Percentiles rank a stretch among this genome's conserved stretches.
Conservation (phyloP, 2,797 vertebrate species). For the Arrhamphus sclerolepis region DNA sequence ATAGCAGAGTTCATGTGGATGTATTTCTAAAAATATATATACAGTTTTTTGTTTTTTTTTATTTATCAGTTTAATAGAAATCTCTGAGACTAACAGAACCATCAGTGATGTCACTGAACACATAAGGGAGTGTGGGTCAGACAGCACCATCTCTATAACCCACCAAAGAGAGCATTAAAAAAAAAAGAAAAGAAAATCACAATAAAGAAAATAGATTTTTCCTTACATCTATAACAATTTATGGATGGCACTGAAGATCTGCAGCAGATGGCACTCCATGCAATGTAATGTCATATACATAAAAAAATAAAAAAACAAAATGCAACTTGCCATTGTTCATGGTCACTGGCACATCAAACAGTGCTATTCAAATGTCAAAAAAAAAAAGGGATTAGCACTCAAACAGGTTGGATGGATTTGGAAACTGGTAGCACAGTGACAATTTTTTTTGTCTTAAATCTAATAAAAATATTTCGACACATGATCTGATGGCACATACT, state of each 20-base stretch:
- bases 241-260: no score
- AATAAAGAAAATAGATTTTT: no score
- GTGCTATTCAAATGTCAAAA: slow-evolving; percentile 43
- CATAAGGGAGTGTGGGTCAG: no score
- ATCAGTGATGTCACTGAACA: background rate
- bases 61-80: slow-evolving; percentile 10
- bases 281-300: slow-evolving; percentile 5
- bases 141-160: no score
- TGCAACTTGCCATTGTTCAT: slow-evolving; percentile 36
- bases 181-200: no score
- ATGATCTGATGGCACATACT: background rate
- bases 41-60: no score
- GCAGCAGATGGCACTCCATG: no score
- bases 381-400: slow-evolving; percentile 28
- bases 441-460: slow-evolving; percentile 12
- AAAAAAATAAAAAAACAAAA: slow-evolving; percentile 38
- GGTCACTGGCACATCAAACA: slow-evolving; percentile 41
- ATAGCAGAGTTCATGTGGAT: slow-evolving; percentile 35
- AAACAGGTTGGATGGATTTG: slow-evolving; percentile 25
- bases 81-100: slow-evolving; percentile 1
- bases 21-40: slow-evolving; percentile 15
- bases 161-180: no score
- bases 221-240: no score
- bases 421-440: slow-evolving; percentile 6
- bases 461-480: slow-evolving; percentile 8